A percentile compares a stretch with the other conserved stretches of the same genome.
phyloP scores from a whole-genome alignment of 2,113 vertebrate species.

The Bungarus multicinctus region DNA sequence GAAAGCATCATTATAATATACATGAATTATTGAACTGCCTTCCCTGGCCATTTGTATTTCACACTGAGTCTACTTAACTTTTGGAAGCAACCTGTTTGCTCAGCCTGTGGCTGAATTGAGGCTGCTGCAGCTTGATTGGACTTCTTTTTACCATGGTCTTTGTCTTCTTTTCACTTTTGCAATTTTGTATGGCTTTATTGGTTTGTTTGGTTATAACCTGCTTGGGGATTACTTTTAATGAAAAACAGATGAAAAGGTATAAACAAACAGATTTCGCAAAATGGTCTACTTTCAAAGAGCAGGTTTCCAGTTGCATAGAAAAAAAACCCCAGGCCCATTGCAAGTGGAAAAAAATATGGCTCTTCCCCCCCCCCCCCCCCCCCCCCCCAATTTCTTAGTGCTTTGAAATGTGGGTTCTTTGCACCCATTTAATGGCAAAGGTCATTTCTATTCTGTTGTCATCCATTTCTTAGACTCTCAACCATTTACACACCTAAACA shows the following conservation, averaged over 20 bases:
- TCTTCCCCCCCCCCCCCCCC: fast-evolving
- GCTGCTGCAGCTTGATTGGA: neutral
- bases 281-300: neutral
- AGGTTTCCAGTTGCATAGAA: neutral
- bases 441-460: neutral
- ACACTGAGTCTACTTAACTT: neutral
- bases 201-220: neutral
- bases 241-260: neutral
- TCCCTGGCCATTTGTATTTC: neutral
- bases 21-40: neutral
- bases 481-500: neutral
- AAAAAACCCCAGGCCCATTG: neutral
- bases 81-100: neutral
- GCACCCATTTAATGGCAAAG: neutral
- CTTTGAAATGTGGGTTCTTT: neutral
- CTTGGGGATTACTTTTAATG: neutral
- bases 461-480: neutral
- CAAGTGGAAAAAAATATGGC: neutral
- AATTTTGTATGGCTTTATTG: neutral
- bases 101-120: neutral
- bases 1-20: neutral
- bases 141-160: neutral
- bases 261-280: neutral
- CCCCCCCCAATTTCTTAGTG: neutral
- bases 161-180: neutral